phyloP scores from a whole-genome alignment of 1,140 invertebrate species.

The Drosophila jambulina region DNA sequence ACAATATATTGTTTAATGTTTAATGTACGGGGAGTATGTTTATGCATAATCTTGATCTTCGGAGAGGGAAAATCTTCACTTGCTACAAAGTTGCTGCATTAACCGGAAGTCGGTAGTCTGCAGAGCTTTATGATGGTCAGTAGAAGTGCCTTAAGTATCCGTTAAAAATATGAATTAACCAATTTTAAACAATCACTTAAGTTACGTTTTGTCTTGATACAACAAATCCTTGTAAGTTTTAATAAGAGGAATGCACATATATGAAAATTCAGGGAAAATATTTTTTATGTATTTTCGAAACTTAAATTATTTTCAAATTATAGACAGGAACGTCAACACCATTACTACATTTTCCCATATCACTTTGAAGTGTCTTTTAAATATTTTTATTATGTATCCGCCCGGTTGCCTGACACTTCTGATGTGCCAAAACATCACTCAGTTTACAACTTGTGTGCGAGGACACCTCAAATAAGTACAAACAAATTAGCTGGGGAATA shows the following conservation, averaged over 20 bases:
- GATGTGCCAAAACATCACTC: constrained; percentile 27
- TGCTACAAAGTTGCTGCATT: constrained; percentile 30
- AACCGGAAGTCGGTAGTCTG: constrained; percentile 14
- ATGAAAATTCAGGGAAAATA: too few relatives aligned
- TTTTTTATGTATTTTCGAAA: neutral
- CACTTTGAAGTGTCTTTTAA: constrained; percentile 15
- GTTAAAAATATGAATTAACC: neutral
- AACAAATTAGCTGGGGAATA: constrained; percentile 20
- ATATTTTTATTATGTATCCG: constrained; percentile 8
- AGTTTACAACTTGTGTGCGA: neutral
- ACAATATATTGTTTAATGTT: constrained; percentile 43
- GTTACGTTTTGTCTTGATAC: too few relatives aligned
- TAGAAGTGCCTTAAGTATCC: neutral
- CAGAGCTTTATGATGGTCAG: neutral
- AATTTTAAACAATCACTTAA: neutral
- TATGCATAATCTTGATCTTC: constrained; percentile 9
- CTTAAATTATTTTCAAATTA: neutral
- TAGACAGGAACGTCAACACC: neutral
- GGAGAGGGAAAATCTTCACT: neutral
- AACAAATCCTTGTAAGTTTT: too few relatives aligned
- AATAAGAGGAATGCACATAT: too few relatives aligned
- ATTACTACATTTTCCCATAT: neutral
- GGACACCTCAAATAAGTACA: neutral
- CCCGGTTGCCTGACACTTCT: neutral
- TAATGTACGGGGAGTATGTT: constrained; percentile 7